phyloP scores from a whole-genome alignment of 2,888 invertebrate genomes.

The Ichneumoninae sp. region DNA sequence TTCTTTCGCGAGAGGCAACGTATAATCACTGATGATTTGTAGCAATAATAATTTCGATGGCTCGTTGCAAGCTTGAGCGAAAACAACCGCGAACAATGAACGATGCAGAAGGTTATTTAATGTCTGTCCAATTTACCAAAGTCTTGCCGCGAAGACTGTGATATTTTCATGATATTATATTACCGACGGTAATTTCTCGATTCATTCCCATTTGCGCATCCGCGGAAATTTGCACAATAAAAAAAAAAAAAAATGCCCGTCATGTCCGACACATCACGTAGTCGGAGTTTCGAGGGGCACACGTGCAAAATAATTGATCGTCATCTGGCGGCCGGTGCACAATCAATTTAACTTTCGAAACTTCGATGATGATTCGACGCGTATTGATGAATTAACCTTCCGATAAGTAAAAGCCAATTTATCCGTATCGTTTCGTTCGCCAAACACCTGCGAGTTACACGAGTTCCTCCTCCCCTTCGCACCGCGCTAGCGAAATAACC shows the following conservation, averaged over 20 bases:
- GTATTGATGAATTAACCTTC: conserved; percentile 42
- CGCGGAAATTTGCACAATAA: conserved; percentile 4
- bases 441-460: conserved; percentile 28
- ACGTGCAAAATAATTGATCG: conserved; percentile 53
- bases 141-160: conserved; percentile 39
- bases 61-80: conserved; percentile 12
- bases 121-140: conserved; percentile 49
- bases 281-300: conserved; percentile 2
- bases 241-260: conserved; percentile 9
- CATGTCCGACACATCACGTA: background rate
- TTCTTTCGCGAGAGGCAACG: conserved; percentile 25
- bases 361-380: conserved; percentile 4
- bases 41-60: conserved; percentile 52
- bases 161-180: conserved; percentile 46
- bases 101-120: conserved; percentile 44
- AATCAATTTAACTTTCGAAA: conserved; percentile 44
- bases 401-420: conserved; percentile 33
- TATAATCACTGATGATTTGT: conserved; percentile 52
- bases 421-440: conserved; percentile 29
- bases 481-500: conserved; percentile 10
- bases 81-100: conserved; percentile 55
- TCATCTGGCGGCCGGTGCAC: conserved; percentile 35
- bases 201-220: conserved; percentile 21
- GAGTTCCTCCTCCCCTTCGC: background rate
- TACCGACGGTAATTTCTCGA: conserved; percentile 38